Evolutionary conservation across 2,888 invertebrate genomes (phyloP).

Genomic region (Torymus tubicola): DNA sequence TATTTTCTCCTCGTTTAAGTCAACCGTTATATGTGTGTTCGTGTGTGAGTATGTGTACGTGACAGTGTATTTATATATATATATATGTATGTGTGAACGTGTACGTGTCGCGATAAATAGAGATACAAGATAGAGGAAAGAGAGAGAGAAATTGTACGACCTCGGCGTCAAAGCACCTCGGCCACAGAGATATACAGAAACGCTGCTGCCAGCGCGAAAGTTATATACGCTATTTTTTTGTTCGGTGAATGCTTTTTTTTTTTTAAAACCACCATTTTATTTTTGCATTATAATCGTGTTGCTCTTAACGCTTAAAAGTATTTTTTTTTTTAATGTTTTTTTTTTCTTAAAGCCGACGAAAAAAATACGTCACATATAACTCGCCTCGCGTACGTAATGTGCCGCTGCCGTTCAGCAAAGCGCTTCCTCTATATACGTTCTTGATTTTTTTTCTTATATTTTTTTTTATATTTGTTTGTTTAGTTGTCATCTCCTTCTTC

Average conservation of each 20-base stretch:
- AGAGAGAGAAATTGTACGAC: conserved; percentile 61
- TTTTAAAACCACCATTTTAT: not conserved
- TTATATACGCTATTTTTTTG: not conserved
- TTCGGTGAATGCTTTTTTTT: not conserved
- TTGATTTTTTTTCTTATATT: no score
- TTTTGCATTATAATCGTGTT: no score
- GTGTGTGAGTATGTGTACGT: conserved; percentile 20
- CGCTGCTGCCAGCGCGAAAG: conserved; percentile 30
- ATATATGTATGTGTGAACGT: conserved; percentile 29
- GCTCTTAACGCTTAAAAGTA: no score
- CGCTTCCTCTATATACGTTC: no score
- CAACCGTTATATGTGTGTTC: not conserved
- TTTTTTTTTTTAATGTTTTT: no score
- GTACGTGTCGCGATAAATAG: conserved; percentile 30
- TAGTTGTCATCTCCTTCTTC: no score
- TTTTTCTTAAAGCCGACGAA: no score
- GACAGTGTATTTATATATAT: not conserved
- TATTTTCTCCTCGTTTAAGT: conserved; percentile 10
- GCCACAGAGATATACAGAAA: conserved; percentile 5
- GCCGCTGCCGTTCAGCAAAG: no score
- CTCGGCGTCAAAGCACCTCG: conserved; percentile 5
- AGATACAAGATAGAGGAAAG: conserved; percentile 56
- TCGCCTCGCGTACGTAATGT: no score
- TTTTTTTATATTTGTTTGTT: no score
- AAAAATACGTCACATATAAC: no score